Evolutionary conservation across 2,113 vertebrate species (phyloP).

Genomic region (Calidris pugnax): DNA sequence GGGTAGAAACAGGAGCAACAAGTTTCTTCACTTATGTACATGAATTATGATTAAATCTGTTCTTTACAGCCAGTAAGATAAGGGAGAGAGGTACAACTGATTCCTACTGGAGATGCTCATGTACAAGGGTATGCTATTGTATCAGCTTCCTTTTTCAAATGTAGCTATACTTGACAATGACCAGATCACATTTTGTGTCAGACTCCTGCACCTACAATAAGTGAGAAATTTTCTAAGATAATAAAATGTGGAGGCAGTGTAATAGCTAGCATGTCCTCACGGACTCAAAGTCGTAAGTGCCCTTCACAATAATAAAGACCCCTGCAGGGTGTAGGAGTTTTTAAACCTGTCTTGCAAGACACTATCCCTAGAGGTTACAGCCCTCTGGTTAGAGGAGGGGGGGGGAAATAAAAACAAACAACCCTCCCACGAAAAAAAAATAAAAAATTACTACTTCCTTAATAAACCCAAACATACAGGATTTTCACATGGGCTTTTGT

Average conservation of each 20-base stretch:
- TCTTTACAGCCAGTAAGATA: not conserved
- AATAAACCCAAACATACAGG: not conserved
- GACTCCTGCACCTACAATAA: not conserved
- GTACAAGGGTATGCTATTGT: not conserved
- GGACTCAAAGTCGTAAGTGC: not conserved
- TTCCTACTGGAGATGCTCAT: not conserved
- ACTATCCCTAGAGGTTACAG: not conserved
- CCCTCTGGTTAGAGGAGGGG: too few species aligned
- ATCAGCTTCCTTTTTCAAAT: not conserved
- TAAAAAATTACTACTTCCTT: not conserved
- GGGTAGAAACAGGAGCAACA: not conserved
- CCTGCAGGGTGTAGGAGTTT: not conserved
- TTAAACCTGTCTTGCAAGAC: not conserved
- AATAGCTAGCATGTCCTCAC: not conserved
- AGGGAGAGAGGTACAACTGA: not conserved
- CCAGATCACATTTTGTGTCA: not conserved
- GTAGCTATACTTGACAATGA: not conserved
- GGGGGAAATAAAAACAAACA: rapidly evolving
- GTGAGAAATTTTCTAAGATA: slow-evolving; percentile 4
- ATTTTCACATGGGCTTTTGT: not conserved
- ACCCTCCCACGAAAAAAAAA: rapidly evolving
- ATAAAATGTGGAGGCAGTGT: not conserved
- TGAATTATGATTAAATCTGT: not conserved
- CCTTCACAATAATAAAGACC: not conserved
- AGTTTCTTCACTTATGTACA: not conserved